Evolutionary conservation across 2,888 invertebrate species (phyloP), one percentile per base, ranked within the genome.

Genomic region (Drosophila bunnanda): DNA sequence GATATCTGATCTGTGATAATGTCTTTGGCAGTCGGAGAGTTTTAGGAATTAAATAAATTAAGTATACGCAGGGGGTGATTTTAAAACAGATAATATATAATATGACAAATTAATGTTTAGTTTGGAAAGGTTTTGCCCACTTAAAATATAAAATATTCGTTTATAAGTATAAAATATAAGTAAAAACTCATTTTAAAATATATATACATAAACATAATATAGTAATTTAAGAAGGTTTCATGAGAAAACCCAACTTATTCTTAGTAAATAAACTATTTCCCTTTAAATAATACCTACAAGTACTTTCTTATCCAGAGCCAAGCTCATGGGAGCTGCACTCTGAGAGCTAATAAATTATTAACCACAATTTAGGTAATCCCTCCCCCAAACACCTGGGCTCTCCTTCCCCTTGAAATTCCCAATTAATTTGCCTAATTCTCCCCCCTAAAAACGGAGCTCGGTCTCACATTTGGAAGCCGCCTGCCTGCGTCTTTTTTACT

Each of bases 381-480:
- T 22, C 64, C 66, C 39, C 8, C 15, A 46, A 44, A 67, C 66
- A 69, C 66, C 69, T 67, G 13, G 38, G 56, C 32, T 20, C 57
- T 38, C 28, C 15, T 32, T 44, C 39, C 46, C 68, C 66, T 32
- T 36, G 28, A 39, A 67, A 69, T 34, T 56, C 46, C 66, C 57
- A 67, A 67, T 67, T 67, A 67, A 67, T 67, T 67, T 67, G 46
- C 57, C 66, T 67, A 67, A 67, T 67, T 67, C 69, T 20, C 38
- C 57, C 30, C 22, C 12, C 12, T 13, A 39, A 46, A 46, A 67
- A 30, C 30, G 32, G n/a, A 46, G 39, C 38, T 52, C 36, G 25
- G 30, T 52, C 66, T 52, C 43, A 17, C 60, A 32, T 38, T 71
- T 50, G 13, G 32, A 39, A 52, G 72, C 50, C 70, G 41, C 70